These are phyloP conservation scores for Hypomesus transpacificus DNA, from an alignment of 2,113 vertebrate genomes.

Conservation along the genomic window DNA sequence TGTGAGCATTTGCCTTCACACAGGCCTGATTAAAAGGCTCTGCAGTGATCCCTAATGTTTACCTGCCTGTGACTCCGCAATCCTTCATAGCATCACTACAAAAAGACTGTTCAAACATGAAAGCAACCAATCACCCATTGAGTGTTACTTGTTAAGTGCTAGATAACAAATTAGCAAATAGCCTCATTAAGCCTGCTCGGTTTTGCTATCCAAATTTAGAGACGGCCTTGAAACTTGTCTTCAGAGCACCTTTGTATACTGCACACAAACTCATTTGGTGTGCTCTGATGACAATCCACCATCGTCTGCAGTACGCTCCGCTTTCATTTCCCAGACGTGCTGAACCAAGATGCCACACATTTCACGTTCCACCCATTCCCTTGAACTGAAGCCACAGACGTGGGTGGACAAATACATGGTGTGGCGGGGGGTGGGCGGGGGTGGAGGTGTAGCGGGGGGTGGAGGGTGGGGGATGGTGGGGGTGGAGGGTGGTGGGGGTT, in stretches of 20 bases:
- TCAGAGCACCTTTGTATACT: slow-evolving; percentile 25
- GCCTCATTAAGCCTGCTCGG: slow-evolving; percentile 3
- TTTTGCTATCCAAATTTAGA: slow-evolving; percentile 37
- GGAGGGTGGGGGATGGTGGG: slow-evolving; percentile 18
- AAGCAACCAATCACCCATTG: slow-evolving; percentile 24
- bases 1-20: slow-evolving; percentile 50
- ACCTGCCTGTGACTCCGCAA: slow-evolving; percentile 12
- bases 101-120: slow-evolving; percentile 27
- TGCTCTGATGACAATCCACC: slow-evolving; percentile 41
- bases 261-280: slow-evolving; percentile 40
- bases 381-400: slow-evolving; percentile 6
- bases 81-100: background rate
- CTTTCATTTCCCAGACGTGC: slow-evolving; percentile 17
- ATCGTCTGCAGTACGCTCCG: slow-evolving; percentile 32
- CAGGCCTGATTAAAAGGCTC: slow-evolving; percentile 47
- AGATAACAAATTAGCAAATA: slow-evolving; percentile 4
- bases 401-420: slow-evolving; percentile 21
- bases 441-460: too few species aligned
- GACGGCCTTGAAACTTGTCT: background rate
- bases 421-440: background rate
- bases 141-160: slow-evolving; percentile 1
- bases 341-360: slow-evolving; percentile 29
- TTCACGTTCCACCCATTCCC: slow-evolving; percentile 11
- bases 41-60: slow-evolving; percentile 37
- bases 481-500: too few species aligned